Evolutionary conservation across 2,888 invertebrate genomes (phyloP).

Genomic region (Meta bourneti): DNA sequence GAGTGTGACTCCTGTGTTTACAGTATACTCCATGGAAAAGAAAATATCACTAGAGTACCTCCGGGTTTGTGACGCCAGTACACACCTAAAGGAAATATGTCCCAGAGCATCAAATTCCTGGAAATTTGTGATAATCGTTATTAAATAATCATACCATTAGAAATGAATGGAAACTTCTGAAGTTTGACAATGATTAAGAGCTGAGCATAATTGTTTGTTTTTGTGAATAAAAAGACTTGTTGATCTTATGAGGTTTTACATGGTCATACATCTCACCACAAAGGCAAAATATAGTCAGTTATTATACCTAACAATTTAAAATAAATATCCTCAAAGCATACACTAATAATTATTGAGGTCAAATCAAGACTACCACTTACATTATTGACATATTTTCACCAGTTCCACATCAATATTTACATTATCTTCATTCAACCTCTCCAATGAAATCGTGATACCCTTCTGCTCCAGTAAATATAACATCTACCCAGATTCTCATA

Average conservation of each 20-base stretch:
- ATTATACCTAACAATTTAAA: neutral
- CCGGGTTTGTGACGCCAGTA: too few species aligned
- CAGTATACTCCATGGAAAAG: too few species aligned
- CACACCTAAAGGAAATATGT: too few species aligned
- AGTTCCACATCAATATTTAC: neutral
- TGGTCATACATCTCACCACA: neutral
- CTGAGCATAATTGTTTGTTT: neutral
- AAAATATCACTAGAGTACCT: too few species aligned
- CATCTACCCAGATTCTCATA: constrained; percentile 98
- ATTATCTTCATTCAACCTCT: constrained; percentile 65
- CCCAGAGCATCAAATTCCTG: too few species aligned
- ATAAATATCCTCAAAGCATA: neutral
- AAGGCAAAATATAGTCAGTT: neutral
- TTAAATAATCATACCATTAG: too few species aligned
- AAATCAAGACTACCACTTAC: constrained; percentile 16
- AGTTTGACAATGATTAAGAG: too few species aligned
- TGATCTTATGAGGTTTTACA: neutral
- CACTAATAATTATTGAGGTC: neutral
- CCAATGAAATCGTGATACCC: constrained; percentile 84
- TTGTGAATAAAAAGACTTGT: neutral
- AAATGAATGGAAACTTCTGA: too few species aligned
- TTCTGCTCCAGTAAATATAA: constrained; percentile 94
- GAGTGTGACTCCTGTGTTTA: too few species aligned
- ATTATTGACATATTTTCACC: neutral
- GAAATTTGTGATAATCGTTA: too few species aligned